Evolutionary conservation across 2,113 vertebrate genomes (phyloP).

Genomic region (Serilophus lunatus): DNA sequence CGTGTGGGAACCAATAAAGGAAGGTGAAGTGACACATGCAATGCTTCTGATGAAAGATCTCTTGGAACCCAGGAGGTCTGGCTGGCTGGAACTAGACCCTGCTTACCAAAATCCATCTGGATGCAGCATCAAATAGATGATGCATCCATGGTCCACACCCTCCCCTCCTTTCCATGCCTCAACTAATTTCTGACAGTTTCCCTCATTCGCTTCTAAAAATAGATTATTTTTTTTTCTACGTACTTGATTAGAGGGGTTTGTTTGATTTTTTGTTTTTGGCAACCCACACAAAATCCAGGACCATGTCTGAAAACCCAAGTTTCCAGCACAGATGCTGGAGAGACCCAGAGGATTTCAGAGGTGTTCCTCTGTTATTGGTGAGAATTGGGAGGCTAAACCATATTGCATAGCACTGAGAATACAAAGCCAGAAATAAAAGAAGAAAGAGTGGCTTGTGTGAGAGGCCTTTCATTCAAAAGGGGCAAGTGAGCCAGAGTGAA

Average conservation of each 20-base stretch:
- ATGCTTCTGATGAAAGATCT: not conserved
- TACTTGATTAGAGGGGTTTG: accelerated
- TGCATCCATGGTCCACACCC: not conserved
- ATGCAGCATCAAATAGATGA: not conserved
- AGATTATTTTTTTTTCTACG: not conserved
- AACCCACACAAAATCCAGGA: not conserved
- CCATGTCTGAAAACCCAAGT: not conserved
- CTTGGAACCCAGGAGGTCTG: not conserved
- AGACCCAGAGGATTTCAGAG: not conserved
- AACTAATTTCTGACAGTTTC: not conserved
- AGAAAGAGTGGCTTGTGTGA: not conserved
- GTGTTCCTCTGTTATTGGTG: not conserved
- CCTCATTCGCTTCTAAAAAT: not conserved
- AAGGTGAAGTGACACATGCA: not conserved
- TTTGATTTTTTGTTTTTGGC: not conserved
- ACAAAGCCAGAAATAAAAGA: constrained; percentile 32
- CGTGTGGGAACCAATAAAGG: not conserved
- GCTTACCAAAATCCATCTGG: not conserved
- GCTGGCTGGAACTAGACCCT: not conserved
- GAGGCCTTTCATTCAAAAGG: constrained; percentile 10
- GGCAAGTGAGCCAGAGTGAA: not conserved
- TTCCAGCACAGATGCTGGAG: not conserved
- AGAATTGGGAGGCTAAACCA: not conserved
- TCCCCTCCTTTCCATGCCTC: not conserved
- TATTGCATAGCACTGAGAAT: not conserved